These are phyloP conservation scores for Anadara kagoshimensis DNA, from an alignment of 1,140 invertebrate species.

Conservation along the genomic window DNA sequence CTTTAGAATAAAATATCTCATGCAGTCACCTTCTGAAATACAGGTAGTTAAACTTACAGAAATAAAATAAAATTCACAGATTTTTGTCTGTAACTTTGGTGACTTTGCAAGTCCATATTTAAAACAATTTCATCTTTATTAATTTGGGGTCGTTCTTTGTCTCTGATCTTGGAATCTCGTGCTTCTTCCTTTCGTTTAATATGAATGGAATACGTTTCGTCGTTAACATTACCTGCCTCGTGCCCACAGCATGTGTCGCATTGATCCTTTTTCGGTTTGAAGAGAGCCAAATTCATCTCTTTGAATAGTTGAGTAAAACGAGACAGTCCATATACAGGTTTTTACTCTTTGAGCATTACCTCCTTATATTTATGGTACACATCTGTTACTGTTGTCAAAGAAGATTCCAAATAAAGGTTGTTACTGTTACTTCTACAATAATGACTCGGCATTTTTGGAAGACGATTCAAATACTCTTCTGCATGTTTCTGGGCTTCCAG, in stretches of 20 bases:
- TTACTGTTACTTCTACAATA: neutral
- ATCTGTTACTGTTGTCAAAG: neutral
- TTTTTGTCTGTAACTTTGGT: too few species aligned
- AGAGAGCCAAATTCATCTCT: neutral
- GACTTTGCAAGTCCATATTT: constrained; percentile 29
- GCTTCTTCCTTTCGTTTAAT: neutral
- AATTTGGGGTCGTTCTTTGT: constrained; percentile 4
- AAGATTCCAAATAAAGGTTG: neutral
- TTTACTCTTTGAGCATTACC: neutral
- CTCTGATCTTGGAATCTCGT: constrained; percentile 1
- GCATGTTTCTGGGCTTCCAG: neutral
- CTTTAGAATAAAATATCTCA: too few species aligned
- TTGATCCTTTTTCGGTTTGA: neutral
- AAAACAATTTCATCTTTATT: constrained; percentile 4
- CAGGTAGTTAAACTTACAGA: too few species aligned
- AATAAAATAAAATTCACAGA: too few species aligned
- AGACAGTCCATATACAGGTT: neutral
- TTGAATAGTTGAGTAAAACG: neutral
- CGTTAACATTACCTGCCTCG: neutral
- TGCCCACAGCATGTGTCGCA: neutral
- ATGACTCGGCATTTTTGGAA: neutral
- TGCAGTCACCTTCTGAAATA: too few species aligned
- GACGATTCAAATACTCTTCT: neutral
- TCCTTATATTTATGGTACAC: neutral
- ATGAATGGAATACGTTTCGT: neutral